These are phyloP conservation scores for Ochlodes sylvanus DNA, from an alignment of 2,888 invertebrate genomes.

Conservation along the genomic window DNA sequence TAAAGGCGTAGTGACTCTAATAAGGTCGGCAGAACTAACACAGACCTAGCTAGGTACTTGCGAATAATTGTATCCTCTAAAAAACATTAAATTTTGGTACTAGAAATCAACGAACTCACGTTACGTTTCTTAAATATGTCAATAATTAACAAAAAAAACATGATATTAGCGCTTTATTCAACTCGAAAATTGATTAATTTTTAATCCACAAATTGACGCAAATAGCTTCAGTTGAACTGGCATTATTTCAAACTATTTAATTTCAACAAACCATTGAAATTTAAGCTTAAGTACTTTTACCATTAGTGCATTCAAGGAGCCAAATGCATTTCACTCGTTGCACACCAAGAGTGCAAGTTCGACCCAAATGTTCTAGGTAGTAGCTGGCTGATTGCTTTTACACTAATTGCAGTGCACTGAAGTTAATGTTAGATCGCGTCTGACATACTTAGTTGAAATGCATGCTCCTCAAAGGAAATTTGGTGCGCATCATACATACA, in stretches of 20 bases:
- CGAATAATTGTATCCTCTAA: too few species aligned
- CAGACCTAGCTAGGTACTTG: too few species aligned
- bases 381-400: constrained; percentile 19
- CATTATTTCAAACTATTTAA: constrained; percentile 2
- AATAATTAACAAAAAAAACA: too few species aligned
- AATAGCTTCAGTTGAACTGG: background rate
- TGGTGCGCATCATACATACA: background rate
- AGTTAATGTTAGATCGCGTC: constrained; percentile 18
- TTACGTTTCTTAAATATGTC: too few species aligned
- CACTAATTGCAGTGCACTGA: constrained; percentile 22
- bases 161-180: too few species aligned
- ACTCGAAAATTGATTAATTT: background rate
- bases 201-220: background rate
- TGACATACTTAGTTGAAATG: constrained; percentile 10
- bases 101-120: too few species aligned
- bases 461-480: constrained; percentile 7
- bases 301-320: constrained; percentile 8
- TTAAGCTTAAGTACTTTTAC: constrained; percentile 1
- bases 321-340: constrained; percentile 9
- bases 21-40: too few species aligned
- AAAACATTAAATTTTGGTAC: too few species aligned
- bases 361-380: background rate
- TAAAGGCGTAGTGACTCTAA: too few species aligned
- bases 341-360: constrained; percentile 7
- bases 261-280: background rate